Percentiles rank a stretch among this genome's conserved stretches.
phyloP scores from a whole-genome alignment of 2,888 invertebrate species.

The Arge pagana region DNA sequence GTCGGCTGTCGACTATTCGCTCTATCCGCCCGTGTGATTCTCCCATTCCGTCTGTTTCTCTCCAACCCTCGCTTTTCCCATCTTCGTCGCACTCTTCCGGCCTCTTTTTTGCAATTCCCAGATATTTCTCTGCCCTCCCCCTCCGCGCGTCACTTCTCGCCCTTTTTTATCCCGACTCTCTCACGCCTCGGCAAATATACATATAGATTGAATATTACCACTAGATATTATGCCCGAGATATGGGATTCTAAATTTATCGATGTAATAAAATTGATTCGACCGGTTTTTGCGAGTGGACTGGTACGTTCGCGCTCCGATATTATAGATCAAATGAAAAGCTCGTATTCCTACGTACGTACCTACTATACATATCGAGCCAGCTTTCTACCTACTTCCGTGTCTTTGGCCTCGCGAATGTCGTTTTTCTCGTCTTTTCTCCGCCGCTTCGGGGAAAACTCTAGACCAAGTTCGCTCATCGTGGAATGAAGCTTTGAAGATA shows the following conservation, averaged over 20 bases:
- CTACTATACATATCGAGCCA: no score
- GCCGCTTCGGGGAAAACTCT: no score
- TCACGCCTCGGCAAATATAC: constrained; percentile 8
- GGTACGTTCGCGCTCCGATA: constrained; percentile 8
- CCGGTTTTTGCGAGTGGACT: constrained; percentile 1
- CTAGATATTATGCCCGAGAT: constrained; percentile 13
- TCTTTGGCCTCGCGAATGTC: no score
- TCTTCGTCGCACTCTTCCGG: no score
- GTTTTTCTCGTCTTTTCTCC: neutral
- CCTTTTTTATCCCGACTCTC: neutral
- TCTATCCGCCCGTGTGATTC: neutral
- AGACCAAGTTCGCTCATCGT: no score
- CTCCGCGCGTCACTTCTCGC: neutral
- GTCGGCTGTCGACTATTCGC: neutral
- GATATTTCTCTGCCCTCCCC: neutral
- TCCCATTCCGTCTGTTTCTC: neutral
- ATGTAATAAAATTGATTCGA: constrained; percentile 16
- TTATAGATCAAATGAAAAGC: constrained; percentile 11
- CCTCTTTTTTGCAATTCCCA: no score
- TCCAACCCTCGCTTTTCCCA: neutral
- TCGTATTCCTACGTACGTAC: no score
- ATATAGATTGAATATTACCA: constrained; percentile 19
- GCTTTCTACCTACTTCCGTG: no score
- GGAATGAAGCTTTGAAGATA: no score
- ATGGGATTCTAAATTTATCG: constrained; percentile 19